Evolutionary conservation across 2,113 vertebrate species (phyloP).

Genomic region (Capreolus pygargus): DNA sequence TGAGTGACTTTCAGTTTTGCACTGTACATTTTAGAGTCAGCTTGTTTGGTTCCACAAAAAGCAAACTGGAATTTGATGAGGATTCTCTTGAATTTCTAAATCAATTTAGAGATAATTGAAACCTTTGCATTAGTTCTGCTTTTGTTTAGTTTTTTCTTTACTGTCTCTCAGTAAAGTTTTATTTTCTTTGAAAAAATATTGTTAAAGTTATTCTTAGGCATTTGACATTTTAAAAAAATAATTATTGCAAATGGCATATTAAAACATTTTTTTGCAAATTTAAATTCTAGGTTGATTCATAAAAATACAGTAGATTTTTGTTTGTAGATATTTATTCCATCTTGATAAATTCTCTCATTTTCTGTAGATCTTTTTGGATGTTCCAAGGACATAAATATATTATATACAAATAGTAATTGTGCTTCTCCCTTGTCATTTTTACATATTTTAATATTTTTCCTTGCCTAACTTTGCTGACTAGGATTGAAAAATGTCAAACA

Average conservation of each 20-base stretch:
- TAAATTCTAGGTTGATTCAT: neutral
- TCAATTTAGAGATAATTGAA: neutral
- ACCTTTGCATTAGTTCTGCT: neutral
- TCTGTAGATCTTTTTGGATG: neutral
- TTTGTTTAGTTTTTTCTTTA: neutral
- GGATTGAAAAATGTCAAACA: neutral
- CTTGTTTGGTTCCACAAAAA: neutral
- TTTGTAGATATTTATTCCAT: neutral
- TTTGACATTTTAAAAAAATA: neutral
- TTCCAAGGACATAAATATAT: neutral
- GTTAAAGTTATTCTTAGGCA: neutral
- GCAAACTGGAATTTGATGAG: neutral
- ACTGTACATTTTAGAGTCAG: neutral
- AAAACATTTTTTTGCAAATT: neutral
- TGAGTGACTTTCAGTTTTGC: neutral
- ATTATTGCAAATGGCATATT: neutral
- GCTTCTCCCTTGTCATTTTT: neutral
- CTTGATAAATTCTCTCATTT: neutral
- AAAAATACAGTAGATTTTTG: neutral
- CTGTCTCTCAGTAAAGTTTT: neutral
- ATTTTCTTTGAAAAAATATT: neutral
- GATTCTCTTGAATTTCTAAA: neutral
- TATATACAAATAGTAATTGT: neutral
- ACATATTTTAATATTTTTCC: neutral
- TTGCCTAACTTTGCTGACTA: neutral